Evolutionary conservation across 2,113 vertebrate species (phyloP).

Genomic region (Saimiri boliviensis): DNA sequence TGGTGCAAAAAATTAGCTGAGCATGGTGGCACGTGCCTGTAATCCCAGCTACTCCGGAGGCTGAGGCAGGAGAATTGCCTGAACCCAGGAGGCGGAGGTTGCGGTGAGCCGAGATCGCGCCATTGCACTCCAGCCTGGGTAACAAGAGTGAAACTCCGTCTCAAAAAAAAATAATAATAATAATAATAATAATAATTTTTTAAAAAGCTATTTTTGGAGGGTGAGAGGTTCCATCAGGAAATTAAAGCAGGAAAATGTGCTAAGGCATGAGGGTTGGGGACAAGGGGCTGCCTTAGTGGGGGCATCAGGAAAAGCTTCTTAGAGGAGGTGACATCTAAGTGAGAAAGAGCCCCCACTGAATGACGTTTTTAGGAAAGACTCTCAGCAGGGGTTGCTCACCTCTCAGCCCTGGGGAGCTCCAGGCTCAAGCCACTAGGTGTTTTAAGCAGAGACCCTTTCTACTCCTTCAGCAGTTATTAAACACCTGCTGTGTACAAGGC

Average conservation of each 20-base stretch:
- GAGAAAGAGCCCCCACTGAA: background rate
- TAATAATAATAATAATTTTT: too few relatives aligned
- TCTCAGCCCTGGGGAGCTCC: background rate
- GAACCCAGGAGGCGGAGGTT: too few relatives aligned
- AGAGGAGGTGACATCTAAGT: background rate
- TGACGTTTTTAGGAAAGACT: background rate
- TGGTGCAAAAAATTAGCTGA: too few relatives aligned
- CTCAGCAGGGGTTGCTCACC: background rate
- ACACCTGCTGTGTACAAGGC: background rate
- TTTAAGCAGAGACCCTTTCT: background rate
- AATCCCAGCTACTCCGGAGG: too few relatives aligned
- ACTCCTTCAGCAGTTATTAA: background rate
- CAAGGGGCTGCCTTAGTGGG: background rate
- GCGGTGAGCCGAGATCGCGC: too few relatives aligned
- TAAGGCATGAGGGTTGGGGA: background rate
- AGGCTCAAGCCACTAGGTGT: background rate
- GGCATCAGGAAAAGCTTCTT: background rate
- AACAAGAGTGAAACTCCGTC: too few relatives aligned
- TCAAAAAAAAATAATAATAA: background rate
- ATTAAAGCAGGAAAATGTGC: background rate
- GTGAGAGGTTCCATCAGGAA: background rate
- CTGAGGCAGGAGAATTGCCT: too few relatives aligned
- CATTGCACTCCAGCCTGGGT: too few relatives aligned
- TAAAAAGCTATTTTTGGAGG: background rate
- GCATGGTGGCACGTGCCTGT: too few relatives aligned